Conservation (phyloP, 2,888 invertebrate genomes). For the Nymphalis polychloros region DNA sequence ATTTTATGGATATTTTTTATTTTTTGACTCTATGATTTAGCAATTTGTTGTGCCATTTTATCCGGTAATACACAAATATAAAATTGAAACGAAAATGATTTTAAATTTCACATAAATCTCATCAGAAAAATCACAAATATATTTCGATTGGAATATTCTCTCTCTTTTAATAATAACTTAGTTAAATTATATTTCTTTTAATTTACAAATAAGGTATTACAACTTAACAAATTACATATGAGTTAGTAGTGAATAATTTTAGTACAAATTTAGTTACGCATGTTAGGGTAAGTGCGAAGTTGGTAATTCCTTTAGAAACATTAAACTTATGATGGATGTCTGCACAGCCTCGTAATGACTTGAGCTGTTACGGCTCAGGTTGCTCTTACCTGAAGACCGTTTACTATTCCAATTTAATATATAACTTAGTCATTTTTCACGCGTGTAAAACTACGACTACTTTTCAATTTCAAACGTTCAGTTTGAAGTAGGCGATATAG, state of each 20-base stretch:
- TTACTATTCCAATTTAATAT: conserved; percentile 22
- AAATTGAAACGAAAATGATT: too few relatives aligned
- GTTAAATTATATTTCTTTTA: neutral
- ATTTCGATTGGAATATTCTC: too few relatives aligned
- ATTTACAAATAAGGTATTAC: neutral
- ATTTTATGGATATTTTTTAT: too few relatives aligned
- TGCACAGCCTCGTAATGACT: conserved; percentile 30
- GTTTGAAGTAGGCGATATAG: too few relatives aligned
- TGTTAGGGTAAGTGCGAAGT: conserved; percentile 24
- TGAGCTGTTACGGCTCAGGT: conserved; percentile 26
- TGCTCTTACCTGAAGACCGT: conserved; percentile 16
- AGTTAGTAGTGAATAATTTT: conserved; percentile 21
- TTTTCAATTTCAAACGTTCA: too few relatives aligned
- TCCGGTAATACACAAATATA: too few relatives aligned
- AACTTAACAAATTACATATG: conserved; percentile 1
- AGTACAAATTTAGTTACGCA: conserved; percentile 21
- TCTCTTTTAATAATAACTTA: neutral
- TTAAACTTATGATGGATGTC: conserved; percentile 37
- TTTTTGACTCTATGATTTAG: too few relatives aligned
- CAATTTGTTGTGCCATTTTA: too few relatives aligned
- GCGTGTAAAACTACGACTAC: too few relatives aligned
- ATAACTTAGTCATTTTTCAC: conserved; percentile 5
- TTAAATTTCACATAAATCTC: too few relatives aligned
- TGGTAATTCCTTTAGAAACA: conserved; percentile 33
- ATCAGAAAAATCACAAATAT: too few relatives aligned